Evolutionary conservation across 2,888 invertebrate species (phyloP), one percentile per base, ranked within the genome.

Genomic region (Spatulosminthurus flaviceps): DNA sequence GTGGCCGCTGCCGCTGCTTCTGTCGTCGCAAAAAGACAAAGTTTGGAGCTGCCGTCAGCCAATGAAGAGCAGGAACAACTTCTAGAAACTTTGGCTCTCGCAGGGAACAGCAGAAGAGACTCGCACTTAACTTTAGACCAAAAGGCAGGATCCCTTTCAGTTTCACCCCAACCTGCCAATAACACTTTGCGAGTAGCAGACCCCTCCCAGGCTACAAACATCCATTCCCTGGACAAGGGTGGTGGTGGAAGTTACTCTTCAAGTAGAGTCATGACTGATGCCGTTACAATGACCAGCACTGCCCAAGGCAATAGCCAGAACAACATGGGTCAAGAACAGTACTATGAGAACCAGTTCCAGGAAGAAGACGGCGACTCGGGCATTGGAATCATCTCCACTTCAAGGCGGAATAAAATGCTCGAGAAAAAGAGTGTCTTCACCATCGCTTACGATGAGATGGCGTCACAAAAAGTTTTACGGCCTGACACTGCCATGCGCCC

Each of bases 341-440:
- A 76, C 76, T 76, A 76, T 61, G 76, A 67, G n/a, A 24, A n/a
- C 24, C 78, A 78, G 60, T 78, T 41, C 42, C 61, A 70, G 66
- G 78, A 83, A 61, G 82, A 85, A 78, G 84, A 84, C 71, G 83
- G 84, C 60, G 90, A 90, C 81, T 90, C 91, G 86, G 90, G 91
- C 11, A 86, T 86, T 67, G 86, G 86, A 2, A 84, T 85, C 66
- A 81, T 81, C 13, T 81, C 82, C n/a, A 79, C 81, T 5, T 78
- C 79, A 41, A 79, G 79, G 34, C 84, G 85, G 61, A 90, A 90
- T 82, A 89, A 89, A 82, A 87, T 90, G 79, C 85, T 90, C 80
- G 95, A 95, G 86, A 96, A 96, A 89, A 95, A 96, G 87, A 96
- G 95, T 87, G 93, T 96, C 34, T 96, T 96, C 86, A 95, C 95